Evolutionary conservation across 2,113 vertebrate species (phyloP), one percentile per base, ranked within the genome.

Genomic region (Tiliqua scincoides): DNA sequence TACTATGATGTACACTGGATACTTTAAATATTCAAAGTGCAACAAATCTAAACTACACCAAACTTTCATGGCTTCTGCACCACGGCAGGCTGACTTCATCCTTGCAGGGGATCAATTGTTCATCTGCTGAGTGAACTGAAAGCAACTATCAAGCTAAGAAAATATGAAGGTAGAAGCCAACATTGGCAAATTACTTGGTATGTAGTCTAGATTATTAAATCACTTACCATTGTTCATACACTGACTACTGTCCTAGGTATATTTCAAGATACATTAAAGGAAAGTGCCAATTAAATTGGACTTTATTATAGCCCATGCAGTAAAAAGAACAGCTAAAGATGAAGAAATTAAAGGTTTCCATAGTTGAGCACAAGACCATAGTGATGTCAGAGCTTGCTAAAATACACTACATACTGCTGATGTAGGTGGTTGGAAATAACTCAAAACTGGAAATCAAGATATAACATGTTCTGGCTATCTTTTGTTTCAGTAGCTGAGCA

Each of bases 261-360:
- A 20, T 85, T 89, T 86, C 80, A 91, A 52, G 79, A 76, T 86
- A 83, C 61, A 0, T 0, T 87, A 35, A 40, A 23, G 65, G 21
- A n/a, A 67, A 86, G 79, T 40, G 85, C 12, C 74, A 85, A 43
- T 79, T 92, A 92, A 90, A 12, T 82, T 59, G 80, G 91, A 87
- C 70, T 86, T 89, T 87, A 63, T 81, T 90, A 65, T 40, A 83
- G 82, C 54, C 85, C 76, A 18, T 74, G 82, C 65, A 81, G 61
- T 77, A 87, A 77, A 10, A 79, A 30, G 84, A 88, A 68, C 89
- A 91, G 85, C 84, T 87, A 11, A 90, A 93, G 82, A 83, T 14
- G 52, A 82, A 73, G 85, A 87, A 87, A 82, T 65, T 48, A 82
- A 43, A 59, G 83, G 30, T 27, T 43, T 80, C 61, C n/a, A 63